Base-by-base conservation (phyloP, 2,113 vertebrate species). In the Spermophilus dauricus region DNA sequence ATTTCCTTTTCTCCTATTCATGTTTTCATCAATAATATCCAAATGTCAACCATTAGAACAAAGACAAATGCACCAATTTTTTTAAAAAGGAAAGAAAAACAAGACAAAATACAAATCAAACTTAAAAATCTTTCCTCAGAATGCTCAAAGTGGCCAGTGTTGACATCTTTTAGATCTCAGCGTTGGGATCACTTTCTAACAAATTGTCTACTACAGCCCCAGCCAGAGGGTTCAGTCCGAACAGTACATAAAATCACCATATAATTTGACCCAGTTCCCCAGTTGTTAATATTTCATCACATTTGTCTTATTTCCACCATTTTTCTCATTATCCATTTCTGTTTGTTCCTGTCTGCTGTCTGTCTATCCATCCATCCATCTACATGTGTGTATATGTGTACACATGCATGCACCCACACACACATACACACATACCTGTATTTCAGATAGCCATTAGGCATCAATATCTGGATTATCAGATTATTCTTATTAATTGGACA, bases 1-100 rank as follows among this genome's bases (percentile, higher is more conserved):
- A 92, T 6, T 91, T 80, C 10, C 1, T 13, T 82, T 95, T 95
- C 81, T 89, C 34, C 61, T 89, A 63, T 37, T 89, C 14, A 73
- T 69, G n/a, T 34, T 87, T 95, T 92, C 70, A 34, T 37, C 61
- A 73, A 89, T 24, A 58, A 72, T 34, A 88, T 48, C 39, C 85
- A 86, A 88, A 51, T 86, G 34, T 0, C 26, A 93, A 77, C 37
- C 70, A 67, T 70, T 69, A 63, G 67, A 97, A 95, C 1, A 13
- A 69, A 70, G 67, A 70, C 13, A n/a, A 34, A 70, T 70, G 67
- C 34, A 70, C 16, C 5, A 70, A n/a, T 69, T 67, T 11, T 42
- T 9, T 45, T 45, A 70, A 70, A 70, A 70, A 70, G 32, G 16
- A 70, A 17, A 70, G 82, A 77, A 45, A 95, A 86, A 56, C 18